Conservation (phyloP, 2,113 vertebrate genomes). For the Carassius gibelio region DNA sequence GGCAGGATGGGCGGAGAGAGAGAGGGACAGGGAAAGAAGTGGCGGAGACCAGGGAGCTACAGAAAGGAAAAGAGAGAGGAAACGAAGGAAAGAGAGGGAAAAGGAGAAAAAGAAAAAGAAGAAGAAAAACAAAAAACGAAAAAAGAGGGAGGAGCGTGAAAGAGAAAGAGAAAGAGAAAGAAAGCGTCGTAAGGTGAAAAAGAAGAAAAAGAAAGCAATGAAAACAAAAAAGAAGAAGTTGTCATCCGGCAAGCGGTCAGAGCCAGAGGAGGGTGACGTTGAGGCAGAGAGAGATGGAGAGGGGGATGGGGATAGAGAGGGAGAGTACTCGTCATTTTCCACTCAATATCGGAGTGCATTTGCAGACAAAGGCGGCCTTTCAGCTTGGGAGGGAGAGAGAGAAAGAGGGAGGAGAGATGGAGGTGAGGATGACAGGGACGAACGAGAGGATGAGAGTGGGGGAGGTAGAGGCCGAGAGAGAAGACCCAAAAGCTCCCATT, state of each 20-base stretch:
- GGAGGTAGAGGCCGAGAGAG: constrained; percentile 71
- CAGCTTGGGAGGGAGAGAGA: constrained; percentile 74
- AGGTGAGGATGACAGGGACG: constrained; percentile 69
- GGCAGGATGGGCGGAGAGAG: constrained; percentile 79
- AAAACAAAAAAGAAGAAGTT: constrained; percentile 78
- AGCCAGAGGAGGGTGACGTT: constrained; percentile 77
- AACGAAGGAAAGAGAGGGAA: constrained; percentile 77
- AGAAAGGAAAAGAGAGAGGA: constrained; percentile 76
- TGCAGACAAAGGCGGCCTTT: constrained; percentile 72
- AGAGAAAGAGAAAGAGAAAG: constrained; percentile 73
- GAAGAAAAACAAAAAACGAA: constrained; percentile 78
- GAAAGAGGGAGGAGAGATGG: constrained; percentile 71
- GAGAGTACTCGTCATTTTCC: constrained; percentile 77
- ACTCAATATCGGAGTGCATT: constrained; percentile 73
- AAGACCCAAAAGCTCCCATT: constrained; percentile 69
- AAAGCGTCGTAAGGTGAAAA: constrained; percentile 76
- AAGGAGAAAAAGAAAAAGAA: constrained; percentile 80
- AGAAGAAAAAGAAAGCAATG: constrained; percentile 78
- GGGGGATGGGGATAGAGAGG: constrained; percentile 69
- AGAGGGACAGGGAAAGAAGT: constrained; percentile 67
- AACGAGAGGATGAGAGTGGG: constrained; percentile 71
- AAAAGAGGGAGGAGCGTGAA: constrained; percentile 73
- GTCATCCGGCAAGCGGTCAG: constrained; percentile 69
- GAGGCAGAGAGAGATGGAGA: constrained; percentile 76
- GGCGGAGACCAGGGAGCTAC: constrained; percentile 62